Conservation (phyloP, 2,888 invertebrate genomes). For the Cantharis rustica region DNA sequence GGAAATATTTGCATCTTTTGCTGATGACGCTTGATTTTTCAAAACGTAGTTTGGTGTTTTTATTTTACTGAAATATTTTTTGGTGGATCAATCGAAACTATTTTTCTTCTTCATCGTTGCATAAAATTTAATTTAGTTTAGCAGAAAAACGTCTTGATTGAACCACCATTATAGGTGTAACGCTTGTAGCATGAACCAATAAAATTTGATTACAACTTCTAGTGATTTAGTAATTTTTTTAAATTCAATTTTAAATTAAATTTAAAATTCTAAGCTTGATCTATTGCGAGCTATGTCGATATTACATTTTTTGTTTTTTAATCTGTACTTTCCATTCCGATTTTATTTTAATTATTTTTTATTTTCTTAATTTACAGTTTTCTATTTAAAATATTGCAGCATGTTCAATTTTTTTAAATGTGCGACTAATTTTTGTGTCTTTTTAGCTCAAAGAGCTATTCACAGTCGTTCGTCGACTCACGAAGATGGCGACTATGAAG, state of each 20-base stretch:
- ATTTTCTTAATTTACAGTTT: neutral
- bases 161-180: neutral
- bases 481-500: conserved; percentile 86
- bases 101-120: neutral
- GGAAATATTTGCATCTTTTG: conserved; percentile 18
- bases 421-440: neutral
- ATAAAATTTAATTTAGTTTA: neutral
- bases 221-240: neutral
- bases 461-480: conserved; percentile 63
- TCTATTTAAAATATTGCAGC: neutral
- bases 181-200: neutral
- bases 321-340: neutral
- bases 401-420: neutral
- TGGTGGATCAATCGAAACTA: neutral
- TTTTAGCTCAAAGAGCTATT: conserved; percentile 49
- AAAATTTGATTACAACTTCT: neutral
- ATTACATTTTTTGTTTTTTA: neutral
- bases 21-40: conserved; percentile 20
- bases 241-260: neutral
- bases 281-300: neutral
- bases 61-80: neutral
- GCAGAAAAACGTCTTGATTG: neutral
- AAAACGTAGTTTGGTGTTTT: conserved; percentile 2
- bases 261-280: neutral
- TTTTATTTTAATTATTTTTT: neutral